Evolutionary conservation across 2,888 invertebrate genomes (phyloP), one percentile per base, ranked within the genome.

Genomic region (Drosophila basisetae): DNA sequence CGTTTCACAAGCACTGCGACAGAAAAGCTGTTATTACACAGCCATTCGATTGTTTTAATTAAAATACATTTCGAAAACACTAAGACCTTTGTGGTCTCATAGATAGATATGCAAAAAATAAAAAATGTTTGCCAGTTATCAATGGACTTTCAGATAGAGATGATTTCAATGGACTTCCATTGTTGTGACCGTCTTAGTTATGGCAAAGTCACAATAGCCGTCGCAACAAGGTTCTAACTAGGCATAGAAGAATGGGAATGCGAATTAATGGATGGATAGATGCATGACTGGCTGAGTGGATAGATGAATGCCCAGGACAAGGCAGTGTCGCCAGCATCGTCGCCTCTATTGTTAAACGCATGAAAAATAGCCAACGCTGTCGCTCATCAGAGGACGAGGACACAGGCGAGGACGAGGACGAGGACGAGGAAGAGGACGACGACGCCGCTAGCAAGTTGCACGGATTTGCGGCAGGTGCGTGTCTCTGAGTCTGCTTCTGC

Each of bases 261-360:
- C 31, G 53, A 22, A 49, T 43, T 41, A n/a, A 58, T 43, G 33
- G 41, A 22, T 59, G 33, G 65, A 47, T 41, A 35, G 33, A 65
- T 50, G 50, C 41, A 63, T 58, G 55, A 60, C 64, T 70, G 54
- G 37, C 35, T 55, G 35, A 22, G 9, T 25, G 67, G 58, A 28
- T 47, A 67, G 54, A 43, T 66, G 67, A 37, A 63, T 67, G 66
- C 55, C 43, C 64, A 37, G 69, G 70, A 68, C 65, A 68, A 56
- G 80, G 68, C 52, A 63, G 37, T 60, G 65, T 71, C 66, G 60
- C 58, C 61, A 55, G 60, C 68, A 73, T 55, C 67, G 68, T 69
- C 62, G 69, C 68, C 73, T 72, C 90, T 66, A 88, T 85, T 85
- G 85, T 85, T 90, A 84, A 90, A 76, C 88, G 90, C 78, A 88